phyloP scores from a whole-genome alignment of 1,140 invertebrate species.

The Mya arenaria region DNA sequence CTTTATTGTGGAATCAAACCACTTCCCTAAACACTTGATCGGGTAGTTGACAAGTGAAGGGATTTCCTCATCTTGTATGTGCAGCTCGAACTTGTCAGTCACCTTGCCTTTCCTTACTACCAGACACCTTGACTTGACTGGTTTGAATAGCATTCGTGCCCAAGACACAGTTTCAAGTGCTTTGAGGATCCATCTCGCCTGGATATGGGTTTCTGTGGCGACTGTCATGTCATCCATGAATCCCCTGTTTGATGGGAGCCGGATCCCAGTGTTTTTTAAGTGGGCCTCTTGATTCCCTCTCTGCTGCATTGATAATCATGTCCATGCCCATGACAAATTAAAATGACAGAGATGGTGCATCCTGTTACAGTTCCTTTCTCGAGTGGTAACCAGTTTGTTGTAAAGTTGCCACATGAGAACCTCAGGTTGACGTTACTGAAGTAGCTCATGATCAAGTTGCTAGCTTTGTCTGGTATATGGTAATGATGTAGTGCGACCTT shows the following conservation, averaged over 20 bases:
- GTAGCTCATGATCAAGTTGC: not conserved
- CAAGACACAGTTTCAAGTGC: conserved; percentile 8
- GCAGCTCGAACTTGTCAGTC: not conserved
- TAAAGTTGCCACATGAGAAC: conserved; percentile 2
- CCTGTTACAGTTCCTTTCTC: conserved; percentile 39
- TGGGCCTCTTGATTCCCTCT: conserved; percentile 32
- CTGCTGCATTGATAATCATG: conserved; percentile 6
- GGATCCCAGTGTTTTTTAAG: not conserved
- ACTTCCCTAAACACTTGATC: conserved; percentile 40
- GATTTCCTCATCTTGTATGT: too few species aligned
- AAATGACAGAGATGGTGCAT: conserved; percentile 46
- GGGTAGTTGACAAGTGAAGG: conserved; percentile 18
- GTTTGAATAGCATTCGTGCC: conserved; percentile 3
- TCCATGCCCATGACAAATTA: conserved; percentile 35
- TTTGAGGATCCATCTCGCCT: not conserved
- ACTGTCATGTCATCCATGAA: conserved; percentile 37
- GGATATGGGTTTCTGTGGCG: conserved; percentile 11
- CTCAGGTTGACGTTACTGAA: too few species aligned
- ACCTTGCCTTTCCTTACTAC: conserved; percentile 39
- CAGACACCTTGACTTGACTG: too few species aligned
- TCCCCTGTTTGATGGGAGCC: not conserved
- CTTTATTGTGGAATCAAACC: conserved; percentile 18
- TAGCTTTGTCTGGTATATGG: conserved; percentile 17
- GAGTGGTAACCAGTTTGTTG: conserved; percentile 21
- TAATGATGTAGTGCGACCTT: not conserved